Evolutionary conservation across 2,888 invertebrate genomes (phyloP).

Genomic region (Drosophila nigricruria): DNA sequence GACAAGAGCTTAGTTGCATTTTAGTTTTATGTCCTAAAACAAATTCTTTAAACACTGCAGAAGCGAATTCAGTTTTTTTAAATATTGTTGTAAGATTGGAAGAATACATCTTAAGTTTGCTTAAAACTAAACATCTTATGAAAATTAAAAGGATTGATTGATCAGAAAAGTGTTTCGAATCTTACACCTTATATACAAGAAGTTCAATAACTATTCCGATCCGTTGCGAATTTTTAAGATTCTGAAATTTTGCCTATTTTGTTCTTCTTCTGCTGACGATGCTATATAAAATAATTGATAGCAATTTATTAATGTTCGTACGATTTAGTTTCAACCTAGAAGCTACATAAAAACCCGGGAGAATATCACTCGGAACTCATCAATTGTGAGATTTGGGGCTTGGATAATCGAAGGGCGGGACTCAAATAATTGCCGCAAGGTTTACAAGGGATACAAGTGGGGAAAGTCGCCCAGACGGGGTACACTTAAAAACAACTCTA

Average conservation of each 20-base stretch:
- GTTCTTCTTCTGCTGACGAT: neutral
- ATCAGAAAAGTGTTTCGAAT: constrained; percentile 1
- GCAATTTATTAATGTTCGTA: constrained; percentile 55
- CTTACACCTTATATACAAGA: constrained; percentile 20
- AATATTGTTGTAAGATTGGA: constrained; percentile 12
- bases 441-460: constrained; percentile 25
- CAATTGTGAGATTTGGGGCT: constrained; percentile 56
- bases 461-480: constrained; percentile 27
- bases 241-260: neutral
- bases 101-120: neutral
- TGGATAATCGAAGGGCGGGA: constrained; percentile 36
- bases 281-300: constrained; percentile 24
- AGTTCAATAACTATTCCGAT: neutral
- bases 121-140: constrained; percentile 10
- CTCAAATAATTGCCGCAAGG: constrained; percentile 61
- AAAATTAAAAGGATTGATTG: neutral
- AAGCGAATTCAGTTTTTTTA: neutral
- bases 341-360: constrained; percentile 71
- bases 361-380: constrained; percentile 64
- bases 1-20: constrained; percentile 17
- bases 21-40: constrained; percentile 14
- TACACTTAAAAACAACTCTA: constrained; percentile 50
- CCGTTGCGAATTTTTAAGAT: neutral
- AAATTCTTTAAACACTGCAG: neutral
- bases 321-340: constrained; percentile 57